phyloP scores from a whole-genome alignment of 2,888 invertebrate genomes.

The Ephialtes manifestator region DNA sequence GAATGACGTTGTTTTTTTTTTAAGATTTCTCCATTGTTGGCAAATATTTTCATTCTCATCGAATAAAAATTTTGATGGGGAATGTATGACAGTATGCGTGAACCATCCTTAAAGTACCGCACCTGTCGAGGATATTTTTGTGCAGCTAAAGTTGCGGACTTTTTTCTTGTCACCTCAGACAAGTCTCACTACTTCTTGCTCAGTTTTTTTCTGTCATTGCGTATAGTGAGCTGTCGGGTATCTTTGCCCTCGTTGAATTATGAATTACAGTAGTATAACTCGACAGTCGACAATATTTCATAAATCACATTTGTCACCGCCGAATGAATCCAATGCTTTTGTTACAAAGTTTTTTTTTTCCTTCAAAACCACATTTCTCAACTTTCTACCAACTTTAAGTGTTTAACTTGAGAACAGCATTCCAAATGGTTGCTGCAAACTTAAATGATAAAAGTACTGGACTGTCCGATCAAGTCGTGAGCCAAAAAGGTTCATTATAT shows the following conservation, averaged over 20 bases:
- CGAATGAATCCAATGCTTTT: background rate
- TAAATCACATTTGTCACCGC: background rate
- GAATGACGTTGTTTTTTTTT: no score
- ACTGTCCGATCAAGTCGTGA: no score
- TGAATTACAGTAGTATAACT: conserved; percentile 10
- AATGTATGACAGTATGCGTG: no score
- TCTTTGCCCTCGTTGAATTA: conserved; percentile 50
- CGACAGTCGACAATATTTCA: background rate
- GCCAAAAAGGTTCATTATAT: no score
- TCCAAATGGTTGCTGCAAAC: no score
- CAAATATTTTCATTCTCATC: no score
- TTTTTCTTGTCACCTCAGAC: background rate
- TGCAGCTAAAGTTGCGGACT: background rate
- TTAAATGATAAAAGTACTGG: no score
- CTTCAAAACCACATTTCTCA: background rate
- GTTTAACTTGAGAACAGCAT: no score
- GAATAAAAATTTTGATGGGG: no score
- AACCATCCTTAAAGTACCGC: background rate
- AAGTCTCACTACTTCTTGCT: conserved; percentile 12
- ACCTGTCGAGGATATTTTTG: background rate
- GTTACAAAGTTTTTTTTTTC: background rate
- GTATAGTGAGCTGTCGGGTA: background rate
- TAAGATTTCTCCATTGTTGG: no score
- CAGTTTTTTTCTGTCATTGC: background rate
- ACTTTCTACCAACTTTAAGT: background rate